A percentile compares a stretch with the other conserved stretches of the same genome.
Conservation (phyloP, 2,888 invertebrate species). For the Xiphydria camelus region DNA sequence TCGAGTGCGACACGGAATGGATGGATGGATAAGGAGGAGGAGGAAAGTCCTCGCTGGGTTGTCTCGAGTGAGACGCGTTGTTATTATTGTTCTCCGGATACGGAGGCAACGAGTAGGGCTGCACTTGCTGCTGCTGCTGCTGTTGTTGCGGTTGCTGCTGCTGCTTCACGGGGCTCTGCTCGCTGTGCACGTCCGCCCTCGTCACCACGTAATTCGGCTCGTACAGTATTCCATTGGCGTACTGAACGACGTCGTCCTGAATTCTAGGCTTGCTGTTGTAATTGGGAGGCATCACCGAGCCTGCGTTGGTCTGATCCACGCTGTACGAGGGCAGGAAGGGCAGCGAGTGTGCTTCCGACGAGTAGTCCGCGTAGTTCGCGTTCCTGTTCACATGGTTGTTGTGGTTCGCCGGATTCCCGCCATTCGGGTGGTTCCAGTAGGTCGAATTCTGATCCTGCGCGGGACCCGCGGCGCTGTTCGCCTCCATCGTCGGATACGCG, state of each 20-base stretch:
- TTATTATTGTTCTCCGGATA: constrained; percentile 56
- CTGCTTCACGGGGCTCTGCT: constrained; percentile 70
- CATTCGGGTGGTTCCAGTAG: constrained; percentile 48
- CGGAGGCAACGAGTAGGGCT: constrained; percentile 62
- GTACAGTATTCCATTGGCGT: constrained; percentile 57
- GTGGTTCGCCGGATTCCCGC: constrained; percentile 30
- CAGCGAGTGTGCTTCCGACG: constrained; percentile 65
- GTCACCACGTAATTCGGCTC: constrained; percentile 68
- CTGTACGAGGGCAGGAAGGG: constrained; percentile 66
- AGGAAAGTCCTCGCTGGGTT: constrained; percentile 62
- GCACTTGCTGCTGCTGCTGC: constrained; percentile 30
- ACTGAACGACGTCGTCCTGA: constrained; percentile 58
- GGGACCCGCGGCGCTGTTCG: constrained; percentile 22
- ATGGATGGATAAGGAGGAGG: constrained; percentile 80
- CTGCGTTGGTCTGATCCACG: constrained; percentile 40
- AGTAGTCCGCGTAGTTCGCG: constrained; percentile 46
- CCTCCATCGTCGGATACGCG: constrained; percentile 31
- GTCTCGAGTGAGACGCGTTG: constrained; percentile 58
- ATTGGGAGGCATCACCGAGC: constrained; percentile 28
- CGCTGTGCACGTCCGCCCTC: constrained; percentile 83
- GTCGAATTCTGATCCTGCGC: constrained; percentile 57
- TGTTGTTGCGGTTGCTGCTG: too few relatives aligned
- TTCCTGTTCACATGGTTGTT: constrained; percentile 24
- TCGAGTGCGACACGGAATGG: constrained; percentile 76
- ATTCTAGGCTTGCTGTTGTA: constrained; percentile 44